A percentile compares a stretch with the other conserved stretches of the same genome.
phyloP scores from a whole-genome alignment of 2,113 vertebrate species.

The Bufo bufo region DNA sequence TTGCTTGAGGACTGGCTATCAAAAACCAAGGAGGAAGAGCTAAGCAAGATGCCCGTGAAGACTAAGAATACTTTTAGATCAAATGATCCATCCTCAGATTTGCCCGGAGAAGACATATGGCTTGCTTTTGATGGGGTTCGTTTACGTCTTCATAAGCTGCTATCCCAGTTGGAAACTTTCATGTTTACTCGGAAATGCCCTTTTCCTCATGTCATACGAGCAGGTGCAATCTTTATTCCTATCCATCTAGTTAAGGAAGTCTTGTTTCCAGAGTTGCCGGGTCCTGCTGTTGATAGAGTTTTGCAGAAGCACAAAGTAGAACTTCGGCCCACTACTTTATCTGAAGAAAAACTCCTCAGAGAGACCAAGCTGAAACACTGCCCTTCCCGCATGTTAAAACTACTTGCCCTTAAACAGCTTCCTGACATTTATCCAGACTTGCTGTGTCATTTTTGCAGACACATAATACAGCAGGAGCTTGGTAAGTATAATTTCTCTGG shows the following conservation, averaged over 20 bases:
- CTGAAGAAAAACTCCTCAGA: slow-evolving; percentile 87
- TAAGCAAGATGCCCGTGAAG: slow-evolving; percentile 66
- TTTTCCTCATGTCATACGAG: slow-evolving; percentile 88
- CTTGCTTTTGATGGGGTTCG: slow-evolving; percentile 73
- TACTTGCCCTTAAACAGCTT: slow-evolving; percentile 90
- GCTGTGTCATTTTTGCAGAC: slow-evolving; percentile 84
- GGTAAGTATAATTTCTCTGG: slow-evolving; percentile 73
- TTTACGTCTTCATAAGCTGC: slow-evolving; percentile 71
- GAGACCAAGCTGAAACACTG: slow-evolving; percentile 83
- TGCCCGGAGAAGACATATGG: slow-evolving; percentile 77
- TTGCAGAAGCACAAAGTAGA: slow-evolving; percentile 91
- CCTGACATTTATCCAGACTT: slow-evolving; percentile 80
- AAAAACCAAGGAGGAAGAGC: slow-evolving; percentile 59
- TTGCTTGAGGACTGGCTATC: slow-evolving; percentile 71
- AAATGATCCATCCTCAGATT: slow-evolving; percentile 60
- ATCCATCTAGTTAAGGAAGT: slow-evolving; percentile 93
- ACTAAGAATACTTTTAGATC: slow-evolving; percentile 67
- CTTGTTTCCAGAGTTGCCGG: slow-evolving; percentile 85
- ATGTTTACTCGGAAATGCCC: slow-evolving; percentile 76
- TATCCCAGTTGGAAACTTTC: slow-evolving; percentile 79
- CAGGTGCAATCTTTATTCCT: slow-evolving; percentile 88
- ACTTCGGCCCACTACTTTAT: slow-evolving; percentile 90
- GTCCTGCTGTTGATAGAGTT: slow-evolving; percentile 82
- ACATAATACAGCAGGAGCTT: slow-evolving; percentile 79
- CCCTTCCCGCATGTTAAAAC: slow-evolving; percentile 87